These are phyloP conservation scores for Andrena minutula DNA, from an alignment of 2,888 invertebrate genomes.

Conservation along the genomic window DNA sequence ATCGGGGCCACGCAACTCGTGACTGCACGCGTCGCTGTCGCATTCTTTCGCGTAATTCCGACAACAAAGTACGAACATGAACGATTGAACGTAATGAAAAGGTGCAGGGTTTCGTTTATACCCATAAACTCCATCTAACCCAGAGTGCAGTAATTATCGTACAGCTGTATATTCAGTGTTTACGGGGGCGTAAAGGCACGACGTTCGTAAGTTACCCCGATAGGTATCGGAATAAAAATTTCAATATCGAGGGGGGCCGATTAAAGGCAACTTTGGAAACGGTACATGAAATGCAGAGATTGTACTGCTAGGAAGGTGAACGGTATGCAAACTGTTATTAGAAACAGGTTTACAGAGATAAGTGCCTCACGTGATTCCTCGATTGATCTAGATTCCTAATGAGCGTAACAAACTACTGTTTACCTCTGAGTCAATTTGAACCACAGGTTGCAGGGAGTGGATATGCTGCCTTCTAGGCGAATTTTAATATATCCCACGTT, in stretches of 20 bases:
- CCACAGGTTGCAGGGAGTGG: not conserved
- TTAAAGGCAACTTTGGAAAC: not conserved
- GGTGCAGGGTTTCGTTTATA: not conserved
- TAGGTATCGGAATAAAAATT: not conserved
- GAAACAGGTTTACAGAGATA: constrained; percentile 36
- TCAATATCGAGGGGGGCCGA: not conserved
- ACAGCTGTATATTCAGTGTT: no score
- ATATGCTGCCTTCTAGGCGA: not conserved
- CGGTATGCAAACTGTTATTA: constrained; percentile 16
- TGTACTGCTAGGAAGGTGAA: not conserved
- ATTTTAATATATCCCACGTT: not conserved
- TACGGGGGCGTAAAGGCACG: no score
- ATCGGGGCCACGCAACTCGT: not conserved
- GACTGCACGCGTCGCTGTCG: not conserved
- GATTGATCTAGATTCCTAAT: constrained; percentile 34
- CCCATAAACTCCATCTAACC: not conserved
- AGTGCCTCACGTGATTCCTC: constrained; percentile 19
- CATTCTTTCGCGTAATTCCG: not conserved
- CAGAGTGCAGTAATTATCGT: not conserved
- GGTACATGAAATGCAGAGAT: not conserved
- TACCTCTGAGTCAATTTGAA: not conserved
- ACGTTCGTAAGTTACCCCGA: not conserved
- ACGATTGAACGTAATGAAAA: constrained; percentile 2
- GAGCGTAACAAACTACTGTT: not conserved
- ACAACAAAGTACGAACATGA: not conserved